phyloP scores from a whole-genome alignment of 2,113 vertebrate genomes.

The Chlorodrepanis virens region DNA sequence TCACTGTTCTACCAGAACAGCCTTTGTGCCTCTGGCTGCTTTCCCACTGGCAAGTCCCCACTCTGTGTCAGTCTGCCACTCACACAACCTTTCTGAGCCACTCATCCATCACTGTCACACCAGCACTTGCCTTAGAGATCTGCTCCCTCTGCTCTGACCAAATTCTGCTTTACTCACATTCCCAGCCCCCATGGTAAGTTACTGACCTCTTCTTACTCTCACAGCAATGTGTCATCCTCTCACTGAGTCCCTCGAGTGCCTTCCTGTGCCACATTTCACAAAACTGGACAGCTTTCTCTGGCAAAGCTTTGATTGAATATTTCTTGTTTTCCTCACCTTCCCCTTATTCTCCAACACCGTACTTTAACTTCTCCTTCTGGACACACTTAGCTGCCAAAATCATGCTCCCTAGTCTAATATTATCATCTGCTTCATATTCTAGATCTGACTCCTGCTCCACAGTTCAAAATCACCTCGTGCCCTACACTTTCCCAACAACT shows the following conservation, averaged over 20 bases:
- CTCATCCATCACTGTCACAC: not conserved
- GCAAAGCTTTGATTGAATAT: not conserved
- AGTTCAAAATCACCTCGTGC: not conserved
- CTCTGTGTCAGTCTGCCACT: not conserved
- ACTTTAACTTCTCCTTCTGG: not conserved
- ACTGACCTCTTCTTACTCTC: not conserved
- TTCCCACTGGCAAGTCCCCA: fast-evolving
- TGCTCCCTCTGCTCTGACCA: not conserved
- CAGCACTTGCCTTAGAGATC: not conserved
- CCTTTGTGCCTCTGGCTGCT: not conserved
- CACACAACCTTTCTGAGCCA: not conserved
- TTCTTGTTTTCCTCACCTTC: not conserved
- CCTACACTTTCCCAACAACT: not conserved
- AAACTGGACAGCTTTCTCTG: not conserved
- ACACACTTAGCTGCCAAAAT: not conserved
- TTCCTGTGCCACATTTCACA: not conserved
- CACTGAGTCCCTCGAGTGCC: not conserved
- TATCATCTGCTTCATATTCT: not conserved
- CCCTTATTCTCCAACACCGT: not conserved
- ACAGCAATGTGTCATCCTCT: not conserved
- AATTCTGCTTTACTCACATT: not conserved
- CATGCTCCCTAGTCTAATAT: not conserved
- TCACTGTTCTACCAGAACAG: not conserved
- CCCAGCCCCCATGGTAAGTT: not conserved
- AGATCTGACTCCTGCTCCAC: not conserved